phyloP scores from a whole-genome alignment of 2,797 vertebrate genomes.

The Hydrophis major region DNA sequence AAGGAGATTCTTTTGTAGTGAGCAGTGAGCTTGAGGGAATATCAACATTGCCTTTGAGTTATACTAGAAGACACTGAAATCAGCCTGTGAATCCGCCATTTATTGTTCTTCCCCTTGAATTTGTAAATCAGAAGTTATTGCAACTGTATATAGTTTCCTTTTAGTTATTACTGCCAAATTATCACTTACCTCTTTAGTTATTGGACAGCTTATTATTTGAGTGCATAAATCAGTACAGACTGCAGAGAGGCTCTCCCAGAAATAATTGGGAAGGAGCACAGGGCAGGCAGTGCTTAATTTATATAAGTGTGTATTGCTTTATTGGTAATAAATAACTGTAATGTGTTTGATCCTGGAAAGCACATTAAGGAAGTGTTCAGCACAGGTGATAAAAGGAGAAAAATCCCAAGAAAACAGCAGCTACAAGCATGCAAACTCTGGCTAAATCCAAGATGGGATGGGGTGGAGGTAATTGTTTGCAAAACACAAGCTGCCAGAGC shows the following conservation, averaged over 20 bases:
- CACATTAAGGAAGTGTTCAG: neutral
- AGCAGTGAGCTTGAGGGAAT: neutral
- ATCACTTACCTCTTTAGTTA: conserved; percentile 11
- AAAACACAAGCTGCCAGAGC: neutral
- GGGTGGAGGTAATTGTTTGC: neutral
- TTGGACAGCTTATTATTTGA: neutral
- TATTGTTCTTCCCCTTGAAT: neutral
- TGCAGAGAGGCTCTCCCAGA: neutral
- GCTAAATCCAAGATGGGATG: neutral
- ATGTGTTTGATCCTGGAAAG: conserved; percentile 2
- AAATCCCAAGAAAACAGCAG: neutral
- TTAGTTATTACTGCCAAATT: neutral
- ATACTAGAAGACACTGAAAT: no score
- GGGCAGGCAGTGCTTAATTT: neutral
- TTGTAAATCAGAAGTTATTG: neutral
- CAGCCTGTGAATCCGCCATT: neutral
- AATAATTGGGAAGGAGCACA: neutral
- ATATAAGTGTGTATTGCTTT: conserved; percentile 8
- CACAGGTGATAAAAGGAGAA: neutral
- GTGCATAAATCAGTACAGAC: conserved; percentile 19
- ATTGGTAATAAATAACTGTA: conserved; percentile 2
- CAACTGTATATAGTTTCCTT: neutral
- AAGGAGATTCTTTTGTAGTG: neutral
- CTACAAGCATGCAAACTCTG: neutral
- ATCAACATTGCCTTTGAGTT: neutral